Conservation (phyloP, 2,888 invertebrate species). For the Boloria selene region DNA sequence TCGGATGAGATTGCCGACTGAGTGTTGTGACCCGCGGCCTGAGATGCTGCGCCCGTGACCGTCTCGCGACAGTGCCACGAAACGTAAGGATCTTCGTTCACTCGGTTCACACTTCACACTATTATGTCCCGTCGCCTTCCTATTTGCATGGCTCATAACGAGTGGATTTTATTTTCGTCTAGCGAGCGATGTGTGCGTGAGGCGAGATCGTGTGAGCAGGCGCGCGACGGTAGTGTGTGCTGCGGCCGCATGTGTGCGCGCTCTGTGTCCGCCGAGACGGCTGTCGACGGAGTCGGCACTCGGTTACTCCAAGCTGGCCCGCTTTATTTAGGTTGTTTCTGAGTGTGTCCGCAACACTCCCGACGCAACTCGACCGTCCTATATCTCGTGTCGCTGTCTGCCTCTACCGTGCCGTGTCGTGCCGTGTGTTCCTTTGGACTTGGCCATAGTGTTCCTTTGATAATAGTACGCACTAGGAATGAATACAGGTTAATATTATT, state of each 20-base stretch:
- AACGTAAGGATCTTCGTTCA: slow-evolving; percentile 80
- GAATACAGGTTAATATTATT: slow-evolving; percentile 15
- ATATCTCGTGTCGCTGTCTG: slow-evolving; percentile 43
- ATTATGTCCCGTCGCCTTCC: slow-evolving; percentile 69
- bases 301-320: slow-evolving; percentile 66
- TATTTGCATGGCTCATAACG: slow-evolving; percentile 81
- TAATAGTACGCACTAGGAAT: background rate
- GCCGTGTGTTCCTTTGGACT: background rate
- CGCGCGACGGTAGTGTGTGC: slow-evolving; percentile 51
- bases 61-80: slow-evolving; percentile 79
- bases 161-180: slow-evolving; percentile 82
- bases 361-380: slow-evolving; percentile 46
- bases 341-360: slow-evolving; percentile 59
- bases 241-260: slow-evolving; percentile 52
- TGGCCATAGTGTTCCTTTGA: background rate
- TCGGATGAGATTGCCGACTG: slow-evolving; percentile 71
- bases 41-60: slow-evolving; percentile 81
- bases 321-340: slow-evolving; percentile 78
- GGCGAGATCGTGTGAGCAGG: slow-evolving; percentile 43
- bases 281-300: slow-evolving; percentile 62
- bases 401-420: slow-evolving; percentile 20
- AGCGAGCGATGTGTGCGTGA: slow-evolving; percentile 69
- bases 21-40: slow-evolving; percentile 71
- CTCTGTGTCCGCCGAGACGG: slow-evolving; percentile 67
- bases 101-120: slow-evolving; percentile 66